Base-by-base conservation (phyloP, 2,113 vertebrate species). In the Halcyon senegalensis region DNA sequence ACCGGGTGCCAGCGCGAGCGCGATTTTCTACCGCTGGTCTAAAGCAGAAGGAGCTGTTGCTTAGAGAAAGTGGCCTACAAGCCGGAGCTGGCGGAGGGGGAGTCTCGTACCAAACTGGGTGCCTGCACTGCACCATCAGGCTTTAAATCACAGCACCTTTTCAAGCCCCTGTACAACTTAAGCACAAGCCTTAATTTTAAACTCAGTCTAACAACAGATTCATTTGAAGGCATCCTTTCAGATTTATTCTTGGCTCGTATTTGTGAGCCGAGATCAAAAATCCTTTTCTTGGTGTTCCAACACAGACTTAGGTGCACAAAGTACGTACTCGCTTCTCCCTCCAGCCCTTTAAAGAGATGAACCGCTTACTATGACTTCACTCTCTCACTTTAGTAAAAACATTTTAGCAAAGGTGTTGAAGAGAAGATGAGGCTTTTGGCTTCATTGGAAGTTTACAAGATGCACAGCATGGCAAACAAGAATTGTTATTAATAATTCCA, bases 21-120 rank as follows among this genome's bases (percentile, higher is more conserved):
- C 28, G 5, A 0, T 13, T 50, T 48, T 5, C 28, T 51, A 4
- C 16, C 27, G 0, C 2, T 1, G 72, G 4, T 31, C 30, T 18
- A 41, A 2, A 1, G 8, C 68, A 8, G 27, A 64, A 35, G 37
- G 37, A 67, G 21, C 25, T 43, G 18, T 20, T 31, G 5, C 7
- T 33, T 5, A 3, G 58, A 2, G 16, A 11, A 7, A 46, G 21
- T 4, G 55, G 3, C 20, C 1, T 7, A 4, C 4, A 58, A 55
- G 44, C 43, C 41, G 18, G 5, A 35, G n/a, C 35, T 20, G 31
- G 4, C 23, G 5, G 58, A 21, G 24, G 20, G 16, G 5, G 20
- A 31, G 7, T 20, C 66, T 23, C 5, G 0, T 17, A 28, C 25
- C 37, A 35, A 23, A 2, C 37, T 1, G 13, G 16, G 48, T 0